Conservation (phyloP, 2,888 invertebrate genomes). For the Mesorhabditis belari region DNA sequence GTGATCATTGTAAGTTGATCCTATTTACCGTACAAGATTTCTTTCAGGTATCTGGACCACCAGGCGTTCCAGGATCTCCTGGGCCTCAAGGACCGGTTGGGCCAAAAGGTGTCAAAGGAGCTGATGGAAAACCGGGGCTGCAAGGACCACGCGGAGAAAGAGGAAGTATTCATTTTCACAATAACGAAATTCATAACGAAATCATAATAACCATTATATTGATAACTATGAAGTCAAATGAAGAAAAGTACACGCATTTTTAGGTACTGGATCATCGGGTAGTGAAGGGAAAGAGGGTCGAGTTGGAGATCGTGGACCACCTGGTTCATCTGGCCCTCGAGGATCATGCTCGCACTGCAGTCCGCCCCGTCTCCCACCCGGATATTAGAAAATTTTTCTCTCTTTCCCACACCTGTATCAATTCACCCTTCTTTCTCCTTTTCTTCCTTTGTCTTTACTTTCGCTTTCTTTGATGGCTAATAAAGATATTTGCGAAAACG, state of each 20-base stretch:
- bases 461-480: too few species aligned
- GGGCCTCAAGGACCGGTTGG: conserved; percentile 27
- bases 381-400: conserved; percentile 26
- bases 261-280: conserved; percentile 20
- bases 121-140: conserved; percentile 26
- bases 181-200: not conserved
- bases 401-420: too few species aligned
- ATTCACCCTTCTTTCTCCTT: too few species aligned
- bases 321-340: conserved; percentile 25
- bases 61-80: conserved; percentile 27
- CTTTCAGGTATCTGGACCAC: conserved; percentile 28
- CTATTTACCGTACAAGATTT: not conserved
- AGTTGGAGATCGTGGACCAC: conserved; percentile 18
- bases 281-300: conserved; percentile 26
- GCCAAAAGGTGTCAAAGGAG: conserved; percentile 19
- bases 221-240: too few species aligned
- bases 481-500: too few species aligned
- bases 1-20: conserved; percentile 22
- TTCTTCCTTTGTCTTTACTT: too few species aligned
- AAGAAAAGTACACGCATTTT: not conserved
- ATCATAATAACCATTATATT: too few species aligned
- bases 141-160: conserved; percentile 24
- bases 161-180: conserved; percentile 14
- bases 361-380: conserved; percentile 29
- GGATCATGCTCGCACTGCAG: conserved; percentile 34